Conservation (phyloP, 2,113 vertebrate species). For the Irena cyanogastra region DNA sequence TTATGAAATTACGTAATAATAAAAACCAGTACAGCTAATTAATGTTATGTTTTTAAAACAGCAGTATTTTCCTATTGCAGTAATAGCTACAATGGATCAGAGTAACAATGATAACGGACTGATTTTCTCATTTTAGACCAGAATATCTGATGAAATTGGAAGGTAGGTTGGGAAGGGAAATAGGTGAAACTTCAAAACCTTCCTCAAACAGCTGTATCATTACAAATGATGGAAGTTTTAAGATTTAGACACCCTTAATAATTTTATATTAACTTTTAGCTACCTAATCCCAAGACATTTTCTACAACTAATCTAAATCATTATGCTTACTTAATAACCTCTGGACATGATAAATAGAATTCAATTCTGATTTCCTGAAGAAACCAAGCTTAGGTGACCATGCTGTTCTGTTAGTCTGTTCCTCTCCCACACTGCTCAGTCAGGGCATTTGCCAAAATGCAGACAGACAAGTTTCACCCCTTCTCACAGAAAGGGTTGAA, state of each 20-base stretch:
- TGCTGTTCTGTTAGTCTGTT: neutral
- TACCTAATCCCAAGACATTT: neutral
- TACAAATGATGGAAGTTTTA: neutral
- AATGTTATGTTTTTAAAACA: neutral
- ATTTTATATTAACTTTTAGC: neutral
- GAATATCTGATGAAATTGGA: neutral
- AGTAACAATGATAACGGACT: neutral
- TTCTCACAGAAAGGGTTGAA: neutral
- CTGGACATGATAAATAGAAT: neutral
- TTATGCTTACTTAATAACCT: neutral
- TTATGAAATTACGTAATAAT: neutral
- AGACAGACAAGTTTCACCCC: neutral
- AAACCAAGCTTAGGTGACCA: neutral
- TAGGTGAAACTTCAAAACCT: neutral
- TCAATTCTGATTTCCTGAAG: neutral
- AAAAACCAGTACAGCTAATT: neutral
- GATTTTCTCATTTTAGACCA: neutral
- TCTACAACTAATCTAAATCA: neutral
- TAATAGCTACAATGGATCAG: neutral
- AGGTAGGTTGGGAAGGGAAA: neutral
- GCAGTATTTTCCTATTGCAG: neutral
- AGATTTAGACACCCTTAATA: neutral
- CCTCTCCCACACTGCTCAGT: neutral
- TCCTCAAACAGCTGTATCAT: neutral
- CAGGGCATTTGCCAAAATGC: neutral